A percentile compares a stretch with the other conserved stretches of the same genome.
Conservation (phyloP, 2,888 invertebrate species). For the Hyposoter dolosus region DNA sequence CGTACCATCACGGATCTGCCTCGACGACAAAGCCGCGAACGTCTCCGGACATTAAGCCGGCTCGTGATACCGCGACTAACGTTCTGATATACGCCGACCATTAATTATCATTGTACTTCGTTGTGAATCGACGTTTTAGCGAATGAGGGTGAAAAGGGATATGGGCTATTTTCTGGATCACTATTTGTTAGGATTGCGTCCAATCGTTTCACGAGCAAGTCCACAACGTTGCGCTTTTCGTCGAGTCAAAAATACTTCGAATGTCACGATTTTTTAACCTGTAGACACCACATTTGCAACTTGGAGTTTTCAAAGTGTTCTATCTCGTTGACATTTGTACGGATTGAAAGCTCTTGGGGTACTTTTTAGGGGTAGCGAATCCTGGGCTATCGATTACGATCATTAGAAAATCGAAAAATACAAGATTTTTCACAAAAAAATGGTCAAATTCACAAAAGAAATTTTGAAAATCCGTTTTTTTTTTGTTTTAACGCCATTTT, state of each 20-base stretch:
- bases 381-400: too few species aligned
- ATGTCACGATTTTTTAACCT: not conserved
- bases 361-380: too few species aligned
- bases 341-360: too few species aligned
- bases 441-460: too few species aligned
- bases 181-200: conserved; percentile 48
- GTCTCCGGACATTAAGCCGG: conserved; percentile 54
- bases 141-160: conserved; percentile 16
- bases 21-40: conserved; percentile 43
- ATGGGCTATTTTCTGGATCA: conserved; percentile 13
- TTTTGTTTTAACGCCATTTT: too few species aligned
- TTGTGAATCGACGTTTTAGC: conserved; percentile 50
- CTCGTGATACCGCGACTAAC: conserved; percentile 48
- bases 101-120: conserved; percentile 61
- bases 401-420: too few species aligned
- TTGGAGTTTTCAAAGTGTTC: too few species aligned
- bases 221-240: not conserved
- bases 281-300: too few species aligned
- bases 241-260: not conserved
- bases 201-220: not conserved
- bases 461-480: too few species aligned
- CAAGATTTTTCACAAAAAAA: too few species aligned
- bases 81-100: conserved; percentile 39
- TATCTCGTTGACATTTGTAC: too few species aligned
- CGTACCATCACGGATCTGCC: conserved; percentile 46